Percentiles rank a stretch among this genome's conserved stretches.
phyloP scores from a whole-genome alignment of 2,113 vertebrate species.

The Lonchura striata region DNA sequence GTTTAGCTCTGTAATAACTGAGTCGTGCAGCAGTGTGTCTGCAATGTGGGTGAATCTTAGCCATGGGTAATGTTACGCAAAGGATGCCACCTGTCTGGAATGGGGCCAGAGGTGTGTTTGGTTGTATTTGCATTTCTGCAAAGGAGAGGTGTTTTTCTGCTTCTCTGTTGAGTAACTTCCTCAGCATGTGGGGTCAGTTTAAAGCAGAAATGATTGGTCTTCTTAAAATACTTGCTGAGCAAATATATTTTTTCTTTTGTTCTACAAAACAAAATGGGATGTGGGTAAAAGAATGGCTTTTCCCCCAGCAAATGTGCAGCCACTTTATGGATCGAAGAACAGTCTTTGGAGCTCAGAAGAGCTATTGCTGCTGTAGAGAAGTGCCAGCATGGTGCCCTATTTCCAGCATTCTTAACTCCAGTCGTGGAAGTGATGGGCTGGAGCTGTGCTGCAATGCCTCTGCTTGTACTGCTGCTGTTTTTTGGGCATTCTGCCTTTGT shows the following conservation, averaged over 20 bases:
- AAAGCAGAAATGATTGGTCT: background rate
- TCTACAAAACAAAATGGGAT: background rate
- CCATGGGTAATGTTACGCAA: background rate
- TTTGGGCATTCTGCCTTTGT: background rate
- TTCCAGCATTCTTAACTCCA: background rate
- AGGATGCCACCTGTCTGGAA: background rate
- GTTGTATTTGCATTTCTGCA: background rate
- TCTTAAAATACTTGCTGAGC: background rate
- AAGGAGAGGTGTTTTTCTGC: background rate
- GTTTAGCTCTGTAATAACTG: background rate
- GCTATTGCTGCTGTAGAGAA: background rate
- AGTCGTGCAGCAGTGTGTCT: background rate
- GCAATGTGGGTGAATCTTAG: background rate
- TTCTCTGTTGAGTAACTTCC: background rate
- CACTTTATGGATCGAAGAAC: background rate
- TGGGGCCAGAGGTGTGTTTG: background rate
- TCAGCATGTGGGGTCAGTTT: background rate
- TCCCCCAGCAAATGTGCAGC: background rate
- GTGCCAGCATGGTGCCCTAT: background rate
- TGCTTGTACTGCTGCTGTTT: background rate
- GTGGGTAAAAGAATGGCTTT: background rate
- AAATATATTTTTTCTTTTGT: background rate
- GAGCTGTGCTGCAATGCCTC: background rate
- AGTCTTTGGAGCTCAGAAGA: background rate
- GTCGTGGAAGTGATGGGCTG: background rate